Evolutionary conservation across 2,797 vertebrate genomes (phyloP).

Genomic region (Spinus olivaceus): DNA sequence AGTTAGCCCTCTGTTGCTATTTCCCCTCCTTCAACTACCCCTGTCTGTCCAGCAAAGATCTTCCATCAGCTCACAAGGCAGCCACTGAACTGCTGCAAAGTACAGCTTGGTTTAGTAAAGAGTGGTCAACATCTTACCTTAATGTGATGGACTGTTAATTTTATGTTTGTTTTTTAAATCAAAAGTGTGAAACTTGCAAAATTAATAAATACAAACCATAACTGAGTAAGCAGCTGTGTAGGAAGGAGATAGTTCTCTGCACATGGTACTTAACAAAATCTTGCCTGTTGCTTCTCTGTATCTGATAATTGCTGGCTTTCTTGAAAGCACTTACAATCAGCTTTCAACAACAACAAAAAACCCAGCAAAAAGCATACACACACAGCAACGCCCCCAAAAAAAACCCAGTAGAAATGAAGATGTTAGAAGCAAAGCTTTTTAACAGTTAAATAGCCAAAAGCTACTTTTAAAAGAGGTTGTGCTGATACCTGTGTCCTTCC

Average conservation of each 20-base stretch:
- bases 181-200: not conserved
- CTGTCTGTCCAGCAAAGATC: not conserved
- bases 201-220: not conserved
- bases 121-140: not conserved
- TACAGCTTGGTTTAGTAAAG: not conserved
- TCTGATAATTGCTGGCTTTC: not conserved
- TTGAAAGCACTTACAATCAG: not conserved
- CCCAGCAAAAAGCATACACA: not conserved
- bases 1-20: not conserved
- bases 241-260: not conserved
- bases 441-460: not conserved
- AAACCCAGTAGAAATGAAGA: not conserved
- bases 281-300: not conserved
- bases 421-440: not conserved
- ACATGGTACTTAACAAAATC: not conserved
- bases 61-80: not conserved
- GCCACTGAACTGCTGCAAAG: not conserved
- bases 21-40: not conserved
- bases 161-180: not conserved
- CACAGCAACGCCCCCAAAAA: not conserved
- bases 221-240: not conserved
- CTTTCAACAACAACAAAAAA: not conserved
- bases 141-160: not conserved
- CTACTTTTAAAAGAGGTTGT: not conserved
- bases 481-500: not conserved